A percentile compares a stretch with the other conserved stretches of the same genome.
These are phyloP conservation scores for Plutomurus gul DNA, from an alignment of 1,140 invertebrate genomes.

Conservation along the genomic window DNA sequence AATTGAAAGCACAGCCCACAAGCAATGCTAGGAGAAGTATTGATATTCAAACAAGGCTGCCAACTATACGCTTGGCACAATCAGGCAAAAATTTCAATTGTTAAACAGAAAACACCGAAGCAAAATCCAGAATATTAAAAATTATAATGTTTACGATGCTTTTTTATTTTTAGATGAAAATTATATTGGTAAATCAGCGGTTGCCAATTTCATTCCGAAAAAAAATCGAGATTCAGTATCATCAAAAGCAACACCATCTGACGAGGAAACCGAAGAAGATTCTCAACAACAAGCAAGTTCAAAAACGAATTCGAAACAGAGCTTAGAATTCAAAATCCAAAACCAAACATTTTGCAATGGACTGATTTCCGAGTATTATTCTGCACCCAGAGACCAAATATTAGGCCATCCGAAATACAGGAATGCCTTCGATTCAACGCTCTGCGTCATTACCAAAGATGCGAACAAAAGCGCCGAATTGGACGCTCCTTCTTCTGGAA, in stretches of 20 bases:
- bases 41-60: too few species aligned
- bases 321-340: conserved; percentile 27
- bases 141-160: not conserved
- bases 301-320: not conserved
- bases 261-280: conserved; percentile 1
- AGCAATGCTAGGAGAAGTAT: too few species aligned
- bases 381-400: not conserved
- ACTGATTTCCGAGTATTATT: conserved; percentile 3
- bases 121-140: not conserved
- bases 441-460: conserved; percentile 30
- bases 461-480: not conserved
- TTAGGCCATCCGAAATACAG: conserved; percentile 10
- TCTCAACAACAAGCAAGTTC: not conserved
- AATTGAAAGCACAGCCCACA: conserved; percentile 15
- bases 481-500: not conserved
- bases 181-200: not conserved
- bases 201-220: not conserved
- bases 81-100: not conserved
- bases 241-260: not conserved
- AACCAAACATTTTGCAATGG: conserved; percentile 27
- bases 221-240: not conserved
- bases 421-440: conserved; percentile 29
- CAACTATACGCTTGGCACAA: too few species aligned
- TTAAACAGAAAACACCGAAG: not conserved
- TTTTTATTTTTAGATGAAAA: not conserved